Evolutionary conservation across 2,888 invertebrate species (phyloP).

Genomic region (Drosophila suboccidentalis): DNA sequence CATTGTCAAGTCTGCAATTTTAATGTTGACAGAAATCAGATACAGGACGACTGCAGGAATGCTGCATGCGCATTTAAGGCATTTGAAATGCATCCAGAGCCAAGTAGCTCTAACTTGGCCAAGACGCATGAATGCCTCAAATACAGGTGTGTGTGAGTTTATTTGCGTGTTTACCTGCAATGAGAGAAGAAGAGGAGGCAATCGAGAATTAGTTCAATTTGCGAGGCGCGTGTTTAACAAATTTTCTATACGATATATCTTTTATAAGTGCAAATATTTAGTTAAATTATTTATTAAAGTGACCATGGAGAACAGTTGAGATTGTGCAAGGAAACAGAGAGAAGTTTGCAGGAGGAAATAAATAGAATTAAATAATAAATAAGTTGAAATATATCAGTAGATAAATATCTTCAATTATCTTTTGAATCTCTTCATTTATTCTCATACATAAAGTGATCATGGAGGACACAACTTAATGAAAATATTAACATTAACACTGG

Average conservation of each 20-base stretch:
- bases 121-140: slow-evolving; percentile 24
- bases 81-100: slow-evolving; percentile 71
- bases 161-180: slow-evolving; percentile 77
- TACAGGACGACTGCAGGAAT: slow-evolving; percentile 71
- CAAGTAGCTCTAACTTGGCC: slow-evolving; percentile 44
- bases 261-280: not conserved
- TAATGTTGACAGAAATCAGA: slow-evolving; percentile 82
- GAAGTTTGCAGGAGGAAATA: not conserved
- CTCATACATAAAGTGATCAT: too few relatives aligned
- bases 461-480: too few relatives aligned
- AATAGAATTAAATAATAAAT: not conserved
- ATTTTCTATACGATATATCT: slow-evolving; percentile 17
- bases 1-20: slow-evolving; percentile 81
- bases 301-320: not conserved
- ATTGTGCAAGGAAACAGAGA: not conserved
- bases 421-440: not conserved
- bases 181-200: slow-evolving; percentile 33
- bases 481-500: too few relatives aligned
- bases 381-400: not conserved
- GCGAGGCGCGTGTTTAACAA: slow-evolving; percentile 36
- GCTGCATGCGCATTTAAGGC: slow-evolving; percentile 80
- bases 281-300: not conserved
- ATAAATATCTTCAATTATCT: too few relatives aligned
- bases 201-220: slow-evolving; percentile 67
- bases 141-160: slow-evolving; percentile 46